A percentile compares a stretch with the other conserved stretches of the same genome.
Conservation (phyloP, 1,140 invertebrate genomes). For the Centruroides sculpturatus region DNA sequence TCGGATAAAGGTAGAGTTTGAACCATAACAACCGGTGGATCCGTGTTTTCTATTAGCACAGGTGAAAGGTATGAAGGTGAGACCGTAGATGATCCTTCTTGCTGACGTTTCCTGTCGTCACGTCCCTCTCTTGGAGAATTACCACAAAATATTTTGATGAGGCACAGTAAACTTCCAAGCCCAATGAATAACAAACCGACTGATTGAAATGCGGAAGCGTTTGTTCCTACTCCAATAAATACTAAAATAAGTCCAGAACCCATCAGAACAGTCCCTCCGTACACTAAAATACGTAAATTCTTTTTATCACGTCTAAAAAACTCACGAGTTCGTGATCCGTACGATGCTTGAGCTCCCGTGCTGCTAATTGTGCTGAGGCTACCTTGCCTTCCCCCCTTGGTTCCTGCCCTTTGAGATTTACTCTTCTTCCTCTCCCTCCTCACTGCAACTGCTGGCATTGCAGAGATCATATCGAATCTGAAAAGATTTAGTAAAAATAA, state of each 20-base stretch:
- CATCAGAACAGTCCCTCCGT: constrained; percentile 14
- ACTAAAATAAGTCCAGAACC: constrained; percentile 15
- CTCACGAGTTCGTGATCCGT: not conserved
- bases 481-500: too few species aligned
- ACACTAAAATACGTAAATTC: constrained; percentile 10
- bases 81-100: not conserved
- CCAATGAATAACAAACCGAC: constrained; percentile 16
- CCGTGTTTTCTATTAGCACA: not conserved
- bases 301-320: not conserved
- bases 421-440: constrained; percentile 19
- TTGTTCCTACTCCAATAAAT: constrained; percentile 15
- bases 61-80: not conserved
- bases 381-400: constrained; percentile 6
- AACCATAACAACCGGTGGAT: not conserved
- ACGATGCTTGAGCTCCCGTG: not conserved
- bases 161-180: constrained; percentile 15
- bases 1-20: not conserved
- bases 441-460: constrained; percentile 20
- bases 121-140: not conserved
- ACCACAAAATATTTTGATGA: constrained; percentile 5
- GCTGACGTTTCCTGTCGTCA: not conserved
- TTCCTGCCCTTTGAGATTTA: not conserved
- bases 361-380: not conserved
- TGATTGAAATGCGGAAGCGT: constrained; percentile 10
- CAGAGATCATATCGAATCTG: constrained; percentile 15